Evolutionary conservation across 1,140 invertebrate genomes (phyloP).

Genomic region (Sycophila sp.): DNA sequence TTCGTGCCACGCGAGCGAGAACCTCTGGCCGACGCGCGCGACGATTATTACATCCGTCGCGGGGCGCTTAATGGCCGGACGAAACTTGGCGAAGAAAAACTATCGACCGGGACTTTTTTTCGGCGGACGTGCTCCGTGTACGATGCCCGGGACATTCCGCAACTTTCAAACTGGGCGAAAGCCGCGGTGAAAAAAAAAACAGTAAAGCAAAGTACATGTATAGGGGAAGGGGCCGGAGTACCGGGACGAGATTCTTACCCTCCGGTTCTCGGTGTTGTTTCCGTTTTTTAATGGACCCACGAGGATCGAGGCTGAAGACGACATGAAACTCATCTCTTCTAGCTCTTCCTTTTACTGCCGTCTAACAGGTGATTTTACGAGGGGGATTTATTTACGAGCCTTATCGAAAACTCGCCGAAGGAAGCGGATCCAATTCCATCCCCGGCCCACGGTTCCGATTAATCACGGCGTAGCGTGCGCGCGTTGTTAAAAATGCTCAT

Average conservation of each 20-base stretch:
- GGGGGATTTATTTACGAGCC: slow-evolving; percentile 29
- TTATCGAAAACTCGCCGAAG: slow-evolving; percentile 15
- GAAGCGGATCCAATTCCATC: background rate
- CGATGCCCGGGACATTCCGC: slow-evolving; percentile 31
- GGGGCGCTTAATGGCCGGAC: background rate
- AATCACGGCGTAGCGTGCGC: background rate
- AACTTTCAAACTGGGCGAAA: slow-evolving; percentile 35
- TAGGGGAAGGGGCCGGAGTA: background rate
- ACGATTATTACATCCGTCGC: slow-evolving; percentile 31
- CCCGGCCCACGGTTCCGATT: background rate
- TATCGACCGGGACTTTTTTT: slow-evolving; percentile 22
- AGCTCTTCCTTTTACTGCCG: slow-evolving; percentile 8
- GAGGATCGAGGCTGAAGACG: background rate
- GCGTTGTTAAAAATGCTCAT: background rate
- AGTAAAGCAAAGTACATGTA: background rate
- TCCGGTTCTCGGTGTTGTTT: background rate
- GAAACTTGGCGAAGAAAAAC: slow-evolving; percentile 31
- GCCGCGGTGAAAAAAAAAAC: background rate
- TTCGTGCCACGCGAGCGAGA: background rate
- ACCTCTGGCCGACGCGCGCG: too few relatives aligned
- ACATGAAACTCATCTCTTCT: slow-evolving; percentile 3
- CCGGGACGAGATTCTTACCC: background rate
- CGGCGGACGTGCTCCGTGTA: slow-evolving; percentile 27
- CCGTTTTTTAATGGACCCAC: slow-evolving; percentile 20
- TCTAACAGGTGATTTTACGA: slow-evolving; percentile 25